A percentile compares a stretch with the other conserved stretches of the same genome.
Evolutionary conservation across 2,113 vertebrate species (phyloP).

Genomic region (Trogon melanurus): DNA sequence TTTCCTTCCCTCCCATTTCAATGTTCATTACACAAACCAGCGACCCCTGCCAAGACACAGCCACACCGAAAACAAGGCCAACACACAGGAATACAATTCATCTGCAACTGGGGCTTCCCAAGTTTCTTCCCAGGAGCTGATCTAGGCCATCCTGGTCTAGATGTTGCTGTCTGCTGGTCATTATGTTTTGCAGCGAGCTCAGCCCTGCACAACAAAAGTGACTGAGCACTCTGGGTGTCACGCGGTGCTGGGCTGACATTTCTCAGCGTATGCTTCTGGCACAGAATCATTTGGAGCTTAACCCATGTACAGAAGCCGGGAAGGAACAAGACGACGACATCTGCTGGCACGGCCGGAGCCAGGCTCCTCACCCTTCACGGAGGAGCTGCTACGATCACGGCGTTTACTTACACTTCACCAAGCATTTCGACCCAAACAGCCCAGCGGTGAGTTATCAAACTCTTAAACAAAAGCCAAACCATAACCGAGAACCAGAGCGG

Average conservation of each 20-base stretch:
- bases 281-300: neutral
- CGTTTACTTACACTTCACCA: neutral
- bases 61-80: neutral
- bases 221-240: neutral
- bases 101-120: neutral
- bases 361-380: fast-evolving
- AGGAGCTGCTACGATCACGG: neutral
- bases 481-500: neutral
- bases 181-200: fast-evolving
- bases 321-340: neutral
- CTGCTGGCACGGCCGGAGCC: neutral
- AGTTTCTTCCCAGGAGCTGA: neutral
- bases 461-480: constrained; percentile 6
- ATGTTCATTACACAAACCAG: constrained; percentile 40
- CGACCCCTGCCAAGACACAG: constrained; percentile 13
- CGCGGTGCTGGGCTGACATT: neutral
- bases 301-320: neutral
- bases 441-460: neutral
- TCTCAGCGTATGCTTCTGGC: neutral
- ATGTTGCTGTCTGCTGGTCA: neutral
- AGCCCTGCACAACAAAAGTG: fast-evolving
- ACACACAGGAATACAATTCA: neutral
- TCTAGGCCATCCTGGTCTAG: neutral
- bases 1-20: constrained; percentile 41
- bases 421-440: neutral